These are phyloP conservation scores for Eumaeus atala DNA, from an alignment of 1,140 invertebrate species.

Conservation along the genomic window DNA sequence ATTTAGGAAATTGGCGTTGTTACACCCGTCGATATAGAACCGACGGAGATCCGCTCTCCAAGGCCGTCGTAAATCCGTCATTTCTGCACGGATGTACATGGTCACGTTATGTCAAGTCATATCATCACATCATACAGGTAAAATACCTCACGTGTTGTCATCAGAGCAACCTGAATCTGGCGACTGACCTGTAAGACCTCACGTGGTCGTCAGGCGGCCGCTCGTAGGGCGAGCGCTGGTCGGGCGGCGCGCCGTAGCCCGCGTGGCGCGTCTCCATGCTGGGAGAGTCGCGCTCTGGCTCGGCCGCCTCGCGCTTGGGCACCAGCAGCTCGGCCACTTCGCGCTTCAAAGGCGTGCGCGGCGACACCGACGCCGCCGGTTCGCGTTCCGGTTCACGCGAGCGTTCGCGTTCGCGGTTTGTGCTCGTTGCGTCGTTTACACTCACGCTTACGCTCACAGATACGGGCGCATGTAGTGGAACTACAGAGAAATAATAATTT, in stretches of 20 bases:
- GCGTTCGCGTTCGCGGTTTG: neutral
- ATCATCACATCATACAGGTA: too few relatives aligned
- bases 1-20: too few relatives aligned
- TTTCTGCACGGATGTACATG: too few relatives aligned
- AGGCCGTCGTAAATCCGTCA: too few relatives aligned
- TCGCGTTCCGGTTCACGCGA: constrained; percentile 44
- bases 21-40: too few relatives aligned
- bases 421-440: constrained; percentile 8
- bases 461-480: constrained; percentile 23
- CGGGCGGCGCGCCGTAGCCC: constrained; percentile 74
- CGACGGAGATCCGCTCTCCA: too few relatives aligned
- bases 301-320: constrained; percentile 77
- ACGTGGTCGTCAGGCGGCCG: constrained; percentile 77
- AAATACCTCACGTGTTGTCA: too few relatives aligned
- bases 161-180: too few relatives aligned
- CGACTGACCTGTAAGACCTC: constrained; percentile 69
- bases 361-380: constrained; percentile 76
- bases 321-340: constrained; percentile 77
- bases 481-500: constrained; percentile 14
- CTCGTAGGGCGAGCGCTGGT: constrained; percentile 80
- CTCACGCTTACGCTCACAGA: constrained; percentile 21
- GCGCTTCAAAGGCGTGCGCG: constrained; percentile 70
- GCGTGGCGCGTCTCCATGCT: constrained; percentile 80
- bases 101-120: too few relatives aligned
- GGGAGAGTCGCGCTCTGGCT: constrained; percentile 82